Percentiles rank a stretch among this genome's conserved stretches.
phyloP scores from a whole-genome alignment of 2,888 invertebrate species.

The Mimumesa dahlbomi region DNA sequence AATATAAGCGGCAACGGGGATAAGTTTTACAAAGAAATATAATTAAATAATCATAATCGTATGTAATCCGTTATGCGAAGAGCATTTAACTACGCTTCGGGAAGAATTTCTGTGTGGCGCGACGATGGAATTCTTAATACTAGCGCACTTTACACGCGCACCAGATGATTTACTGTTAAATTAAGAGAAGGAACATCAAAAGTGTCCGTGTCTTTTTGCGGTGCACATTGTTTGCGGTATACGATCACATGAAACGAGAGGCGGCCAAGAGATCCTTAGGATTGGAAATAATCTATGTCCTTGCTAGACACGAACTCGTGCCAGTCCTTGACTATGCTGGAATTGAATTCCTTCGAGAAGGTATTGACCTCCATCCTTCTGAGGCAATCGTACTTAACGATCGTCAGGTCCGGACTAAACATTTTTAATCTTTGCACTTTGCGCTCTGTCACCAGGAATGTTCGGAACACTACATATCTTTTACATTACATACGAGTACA shows the following conservation, averaged over 20 bases:
- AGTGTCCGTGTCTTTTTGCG: conserved; percentile 17
- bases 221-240: background rate
- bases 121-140: background rate
- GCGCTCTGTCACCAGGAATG: conserved; percentile 17
- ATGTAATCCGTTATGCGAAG: too few relatives aligned
- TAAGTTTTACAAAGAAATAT: too few relatives aligned
- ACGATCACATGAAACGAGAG: background rate
- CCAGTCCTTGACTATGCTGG: conserved; percentile 27
- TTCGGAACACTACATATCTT: conserved; percentile 18
- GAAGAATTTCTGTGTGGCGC: too few relatives aligned
- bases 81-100: too few relatives aligned
- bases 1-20: too few relatives aligned
- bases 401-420: conserved; percentile 31
- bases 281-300: conserved; percentile 38
- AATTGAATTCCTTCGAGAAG: conserved; percentile 40
- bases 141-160: background rate
- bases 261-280: conserved; percentile 4
- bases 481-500: too few relatives aligned
- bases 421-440: conserved; percentile 19
- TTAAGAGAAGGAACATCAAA: background rate
- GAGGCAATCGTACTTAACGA: background rate
- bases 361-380: conserved; percentile 30
- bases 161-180: background rate
- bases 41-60: too few relatives aligned
- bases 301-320: conserved; percentile 29